Evolutionary conservation across 2,888 invertebrate species (phyloP).

Genomic region (Capitulum mitella): DNA sequence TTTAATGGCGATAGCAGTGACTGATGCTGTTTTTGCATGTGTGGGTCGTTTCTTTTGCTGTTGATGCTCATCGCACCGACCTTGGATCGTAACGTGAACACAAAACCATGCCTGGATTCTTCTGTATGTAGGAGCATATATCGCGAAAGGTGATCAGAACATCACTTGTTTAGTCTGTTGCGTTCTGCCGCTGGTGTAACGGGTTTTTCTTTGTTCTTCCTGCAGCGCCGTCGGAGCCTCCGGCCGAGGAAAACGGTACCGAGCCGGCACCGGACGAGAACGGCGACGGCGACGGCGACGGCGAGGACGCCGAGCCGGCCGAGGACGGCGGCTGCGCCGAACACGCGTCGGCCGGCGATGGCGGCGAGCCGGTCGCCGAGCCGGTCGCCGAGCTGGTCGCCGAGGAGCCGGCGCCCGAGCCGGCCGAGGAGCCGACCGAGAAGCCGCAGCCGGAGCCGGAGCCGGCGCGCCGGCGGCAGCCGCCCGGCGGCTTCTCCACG

Average conservation of each 20-base stretch:
- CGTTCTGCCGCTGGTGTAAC: too few relatives aligned
- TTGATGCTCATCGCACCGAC: too few relatives aligned
- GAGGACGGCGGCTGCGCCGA: too few relatives aligned
- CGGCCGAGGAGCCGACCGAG: conserved; percentile 38
- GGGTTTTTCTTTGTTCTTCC: too few relatives aligned
- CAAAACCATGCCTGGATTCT: too few relatives aligned
- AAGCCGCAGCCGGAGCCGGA: background rate
- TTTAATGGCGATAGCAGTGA: too few relatives aligned
- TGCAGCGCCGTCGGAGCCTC: background rate
- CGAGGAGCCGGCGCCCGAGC: background rate
- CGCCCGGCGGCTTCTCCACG: conserved; percentile 9
- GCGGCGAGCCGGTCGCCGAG: background rate
- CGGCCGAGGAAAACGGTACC: background rate
- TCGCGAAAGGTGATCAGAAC: too few relatives aligned
- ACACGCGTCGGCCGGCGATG: background rate
- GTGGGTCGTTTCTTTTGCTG: too few relatives aligned
- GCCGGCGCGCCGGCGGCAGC: background rate
- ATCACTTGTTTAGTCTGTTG: too few relatives aligned
- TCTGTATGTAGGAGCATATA: too few relatives aligned
- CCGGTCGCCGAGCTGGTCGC: conserved; percentile 37
- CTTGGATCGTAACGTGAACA: too few relatives aligned
- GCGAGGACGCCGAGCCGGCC: background rate
- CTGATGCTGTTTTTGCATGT: too few relatives aligned
- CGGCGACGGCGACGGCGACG: background rate
- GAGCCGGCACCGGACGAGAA: background rate